phyloP scores from a whole-genome alignment of 2,797 vertebrate genomes.

The Adelosebastes latens region DNA sequence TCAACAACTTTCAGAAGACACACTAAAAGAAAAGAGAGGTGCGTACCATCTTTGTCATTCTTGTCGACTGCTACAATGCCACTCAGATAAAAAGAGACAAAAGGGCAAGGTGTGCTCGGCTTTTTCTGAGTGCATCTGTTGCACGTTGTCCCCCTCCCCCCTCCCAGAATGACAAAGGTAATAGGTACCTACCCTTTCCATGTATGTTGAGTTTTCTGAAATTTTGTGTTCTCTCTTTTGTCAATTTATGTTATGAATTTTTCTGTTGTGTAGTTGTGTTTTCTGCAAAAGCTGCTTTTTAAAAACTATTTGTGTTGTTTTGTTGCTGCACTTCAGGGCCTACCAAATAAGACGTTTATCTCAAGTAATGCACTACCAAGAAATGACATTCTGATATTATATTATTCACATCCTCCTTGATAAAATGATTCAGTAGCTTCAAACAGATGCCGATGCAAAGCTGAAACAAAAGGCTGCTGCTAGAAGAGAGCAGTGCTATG shows the following conservation, averaged over 20 bases:
- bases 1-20: not conserved
- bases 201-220: not conserved
- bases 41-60: not conserved
- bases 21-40: not conserved
- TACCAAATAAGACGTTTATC: not conserved
- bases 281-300: not conserved
- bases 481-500: conserved; percentile 31
- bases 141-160: too few relatives aligned
- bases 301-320: not conserved
- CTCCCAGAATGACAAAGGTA: not conserved
- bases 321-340: not conserved
- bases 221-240: not conserved
- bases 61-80: not conserved
- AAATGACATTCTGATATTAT: not conserved
- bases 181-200: not conserved
- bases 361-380: not conserved
- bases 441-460: conserved; percentile 45
- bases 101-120: not conserved
- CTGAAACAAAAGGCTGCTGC: conserved; percentile 69
- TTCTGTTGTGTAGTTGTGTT: not conserved
- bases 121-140: not conserved
- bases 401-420: not conserved
- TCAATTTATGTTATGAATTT: not conserved
- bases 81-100: not conserved
- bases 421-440: not conserved